These are phyloP conservation scores for Neotoxoptera formosana DNA, from an alignment of 1,140 invertebrate genomes.

Conservation along the genomic window DNA sequence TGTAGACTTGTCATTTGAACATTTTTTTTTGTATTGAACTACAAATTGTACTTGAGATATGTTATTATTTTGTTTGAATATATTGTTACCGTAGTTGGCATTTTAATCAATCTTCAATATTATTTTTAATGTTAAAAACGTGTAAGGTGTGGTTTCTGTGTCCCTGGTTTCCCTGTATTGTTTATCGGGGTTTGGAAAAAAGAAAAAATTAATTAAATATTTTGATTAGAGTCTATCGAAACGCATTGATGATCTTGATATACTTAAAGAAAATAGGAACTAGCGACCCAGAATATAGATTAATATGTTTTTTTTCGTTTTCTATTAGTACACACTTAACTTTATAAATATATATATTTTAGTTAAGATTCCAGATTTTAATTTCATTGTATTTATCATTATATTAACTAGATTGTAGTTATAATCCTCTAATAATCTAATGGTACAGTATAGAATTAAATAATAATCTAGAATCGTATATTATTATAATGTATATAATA, in stretches of 20 bases:
- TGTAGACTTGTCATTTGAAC: neutral
- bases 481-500: no score
- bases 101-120: neutral
- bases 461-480: neutral
- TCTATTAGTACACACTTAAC: neutral
- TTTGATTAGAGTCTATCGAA: neutral
- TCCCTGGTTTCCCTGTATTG: neutral
- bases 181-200: neutral
- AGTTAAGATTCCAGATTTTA: neutral
- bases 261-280: neutral
- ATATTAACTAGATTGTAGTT: neutral
- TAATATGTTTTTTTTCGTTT: neutral
- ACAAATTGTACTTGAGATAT: neutral
- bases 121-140: neutral
- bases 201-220: slow-evolving; percentile 15
- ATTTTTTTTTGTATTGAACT: no score
- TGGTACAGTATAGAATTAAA: neutral
- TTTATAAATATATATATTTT: neutral
- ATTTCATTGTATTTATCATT: neutral
- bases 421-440: neutral
- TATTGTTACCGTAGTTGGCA: neutral
- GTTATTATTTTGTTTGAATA: neutral
- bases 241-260: neutral
- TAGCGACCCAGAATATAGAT: neutral
- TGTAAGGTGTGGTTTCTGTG: neutral